Conservation (phyloP, 2,888 invertebrate species). For the Allophyes oxyacanthae region DNA sequence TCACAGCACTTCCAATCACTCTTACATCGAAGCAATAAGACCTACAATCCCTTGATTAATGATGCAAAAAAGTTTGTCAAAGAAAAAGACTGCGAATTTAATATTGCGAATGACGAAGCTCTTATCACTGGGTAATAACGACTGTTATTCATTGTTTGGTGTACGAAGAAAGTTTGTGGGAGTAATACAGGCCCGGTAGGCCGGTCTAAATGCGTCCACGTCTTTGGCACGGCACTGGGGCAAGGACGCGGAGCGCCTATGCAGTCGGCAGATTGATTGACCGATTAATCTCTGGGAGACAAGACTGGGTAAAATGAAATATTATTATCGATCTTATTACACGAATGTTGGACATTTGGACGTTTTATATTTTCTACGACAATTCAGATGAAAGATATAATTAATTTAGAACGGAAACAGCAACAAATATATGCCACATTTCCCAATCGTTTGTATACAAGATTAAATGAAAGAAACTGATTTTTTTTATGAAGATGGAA, state of each 20-base stretch:
- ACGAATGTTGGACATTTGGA: slow-evolving; percentile 18
- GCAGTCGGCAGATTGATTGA: slow-evolving; percentile 83
- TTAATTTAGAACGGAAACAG: slow-evolving; percentile 22
- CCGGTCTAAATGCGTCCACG: slow-evolving; percentile 81
- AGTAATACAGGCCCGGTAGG: slow-evolving; percentile 74
- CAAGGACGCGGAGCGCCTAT: slow-evolving; percentile 85
- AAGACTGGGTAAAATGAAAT: slow-evolving; percentile 56
- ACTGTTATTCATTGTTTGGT: slow-evolving; percentile 70
- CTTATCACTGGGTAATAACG: slow-evolving; percentile 68
- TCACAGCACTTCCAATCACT: slow-evolving; percentile 46
- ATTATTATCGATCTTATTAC: slow-evolving; percentile 47
- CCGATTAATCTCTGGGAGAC: slow-evolving; percentile 81
- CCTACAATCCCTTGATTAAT: slow-evolving; percentile 62
- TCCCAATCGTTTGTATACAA: slow-evolving; percentile 22
- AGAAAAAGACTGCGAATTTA: slow-evolving; percentile 63
- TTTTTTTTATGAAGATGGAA: slow-evolving; percentile 4
- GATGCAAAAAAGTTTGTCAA: slow-evolving; percentile 65
- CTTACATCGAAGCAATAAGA: slow-evolving; percentile 65
- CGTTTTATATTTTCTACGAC: slow-evolving; percentile 20
- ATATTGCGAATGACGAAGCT: slow-evolving; percentile 56
- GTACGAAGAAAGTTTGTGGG: slow-evolving; percentile 75
- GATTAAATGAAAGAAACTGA: slow-evolving; percentile 1
- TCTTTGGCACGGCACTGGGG: slow-evolving; percentile 85
- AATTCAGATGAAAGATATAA: slow-evolving; percentile 16
- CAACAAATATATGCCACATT: slow-evolving; percentile 15